Base-by-base conservation (phyloP, 2,888 invertebrate genomes). In the Melipona beecheii region DNA sequence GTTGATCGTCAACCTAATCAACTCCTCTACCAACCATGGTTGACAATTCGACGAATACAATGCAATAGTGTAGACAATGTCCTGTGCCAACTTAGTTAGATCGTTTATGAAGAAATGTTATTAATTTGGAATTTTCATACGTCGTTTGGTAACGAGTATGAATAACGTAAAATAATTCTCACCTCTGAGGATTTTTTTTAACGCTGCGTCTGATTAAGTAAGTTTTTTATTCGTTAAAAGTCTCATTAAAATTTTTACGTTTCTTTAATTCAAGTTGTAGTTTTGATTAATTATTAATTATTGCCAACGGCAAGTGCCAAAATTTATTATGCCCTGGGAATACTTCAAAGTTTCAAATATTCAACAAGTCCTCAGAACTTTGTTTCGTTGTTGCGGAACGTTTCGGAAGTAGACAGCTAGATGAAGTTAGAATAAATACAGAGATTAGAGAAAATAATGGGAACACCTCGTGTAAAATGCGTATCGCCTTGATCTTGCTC, bases 1-100 rank as follows among this genome's bases (percentile, higher is more conserved):
- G 72, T 49, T 49, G 76, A 76, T 62, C 60, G 70, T 36, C 60
- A 70, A 49, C 19, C 54, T 50, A 75, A 75, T 60, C 75, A 31
- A 24, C 36, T 43, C 49, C 49, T 75, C 60, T 24, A 36, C 60
- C 50, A 62, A 36, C 36, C 50, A 50, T 24, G 36, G 60, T 50
- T 58, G 60, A 52, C 75, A 36, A 52, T 15, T 72, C 64, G 54
- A 62, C 56, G 54, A 56, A 72, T 65, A 24, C 19, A 49, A n/a
- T n/a, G n/a, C n/a, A n/a, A n/a, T n/a, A 27, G 27, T 31, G 17
- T 19, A 24, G 13, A 0, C 4, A 50, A 31, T 15, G 36, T 70
- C 50, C 13, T 17, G 24, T 21, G 43, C 11, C 52, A 19, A 54
- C 21, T 54, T 64, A 36, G 9, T 36, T 43, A 9, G 43, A 43